A percentile compares a stretch with the other conserved stretches of the same genome.
Evolutionary conservation across 2,797 vertebrate genomes (phyloP).

Genomic region (Megalops cyprinoides): DNA sequence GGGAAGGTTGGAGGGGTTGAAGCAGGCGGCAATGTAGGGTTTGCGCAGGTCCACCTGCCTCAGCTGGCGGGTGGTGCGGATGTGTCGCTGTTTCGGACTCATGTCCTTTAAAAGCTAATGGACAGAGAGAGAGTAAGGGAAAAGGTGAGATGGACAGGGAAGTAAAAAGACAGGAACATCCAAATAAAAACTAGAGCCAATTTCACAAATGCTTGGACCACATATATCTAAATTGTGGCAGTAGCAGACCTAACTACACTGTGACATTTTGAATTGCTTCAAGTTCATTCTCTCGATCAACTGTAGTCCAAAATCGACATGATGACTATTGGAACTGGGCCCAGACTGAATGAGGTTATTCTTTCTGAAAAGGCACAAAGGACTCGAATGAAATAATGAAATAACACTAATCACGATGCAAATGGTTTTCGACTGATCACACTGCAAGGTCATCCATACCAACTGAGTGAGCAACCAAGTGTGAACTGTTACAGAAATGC

Average conservation of each 20-base stretch:
- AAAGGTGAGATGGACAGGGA: not conserved
- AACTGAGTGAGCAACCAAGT: slow-evolving; percentile 30
- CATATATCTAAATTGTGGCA: not conserved
- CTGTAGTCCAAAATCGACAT: slow-evolving; percentile 38
- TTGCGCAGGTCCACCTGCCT: slow-evolving; percentile 84
- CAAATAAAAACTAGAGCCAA: not conserved
- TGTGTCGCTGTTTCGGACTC: slow-evolving; percentile 69
- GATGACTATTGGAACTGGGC: slow-evolving; percentile 42
- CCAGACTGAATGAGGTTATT: slow-evolving; percentile 43
- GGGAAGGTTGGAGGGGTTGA: slow-evolving; percentile 78
- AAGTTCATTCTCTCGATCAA: slow-evolving; percentile 14
- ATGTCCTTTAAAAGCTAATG: slow-evolving; percentile 84
- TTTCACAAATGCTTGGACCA: not conserved
- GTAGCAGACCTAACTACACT: not conserved
- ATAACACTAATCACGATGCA: slow-evolving; percentile 65
- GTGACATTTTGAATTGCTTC: not conserved
- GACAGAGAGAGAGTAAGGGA: not conserved
- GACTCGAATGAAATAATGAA: slow-evolving; percentile 39
- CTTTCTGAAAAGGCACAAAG: slow-evolving; percentile 48
- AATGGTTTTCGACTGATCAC: slow-evolving; percentile 56
- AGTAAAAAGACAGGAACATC: not conserved
- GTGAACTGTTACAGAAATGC: slow-evolving; percentile 52
- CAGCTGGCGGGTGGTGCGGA: slow-evolving; percentile 85
- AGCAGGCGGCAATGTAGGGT: slow-evolving; percentile 90
- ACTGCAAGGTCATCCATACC: slow-evolving; percentile 65